These are phyloP conservation scores for Nycteola revayana DNA, from an alignment of 2,888 invertebrate species.

Conservation along the genomic window DNA sequence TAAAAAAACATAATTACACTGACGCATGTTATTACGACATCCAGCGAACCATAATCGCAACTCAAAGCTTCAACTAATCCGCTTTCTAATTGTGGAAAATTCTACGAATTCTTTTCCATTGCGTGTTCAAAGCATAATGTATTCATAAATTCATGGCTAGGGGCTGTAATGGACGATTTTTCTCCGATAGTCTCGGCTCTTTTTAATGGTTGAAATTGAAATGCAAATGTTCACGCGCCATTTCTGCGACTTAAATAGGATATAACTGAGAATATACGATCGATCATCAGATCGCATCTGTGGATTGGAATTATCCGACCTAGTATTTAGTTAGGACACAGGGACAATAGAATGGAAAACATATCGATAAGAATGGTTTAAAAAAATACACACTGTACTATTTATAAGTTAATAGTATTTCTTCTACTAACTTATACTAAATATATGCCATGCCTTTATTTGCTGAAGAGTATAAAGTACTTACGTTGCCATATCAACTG, in stretches of 20 bases:
- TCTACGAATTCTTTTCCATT: conserved; percentile 13
- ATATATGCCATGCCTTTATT: too few relatives aligned
- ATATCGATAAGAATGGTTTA: too few relatives aligned
- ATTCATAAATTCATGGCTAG: conserved; percentile 53
- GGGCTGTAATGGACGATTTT: conserved; percentile 42
- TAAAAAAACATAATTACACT: too few relatives aligned
- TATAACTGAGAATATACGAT: conserved; percentile 15
- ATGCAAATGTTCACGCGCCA: conserved; percentile 42
- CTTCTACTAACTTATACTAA: too few relatives aligned
- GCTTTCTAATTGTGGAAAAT: background rate
- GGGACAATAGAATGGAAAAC: too few relatives aligned
- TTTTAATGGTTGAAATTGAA: conserved; percentile 49
- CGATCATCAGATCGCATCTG: conserved; percentile 17
- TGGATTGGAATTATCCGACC: conserved; percentile 7
- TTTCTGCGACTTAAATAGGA: conserved; percentile 21
- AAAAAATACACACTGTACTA: too few relatives aligned
- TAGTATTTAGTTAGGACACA: background rate
- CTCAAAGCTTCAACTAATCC: too few relatives aligned
- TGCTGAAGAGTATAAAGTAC: too few relatives aligned
- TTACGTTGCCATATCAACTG: too few relatives aligned
- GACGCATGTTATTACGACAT: too few relatives aligned
- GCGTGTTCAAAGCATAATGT: conserved; percentile 41
- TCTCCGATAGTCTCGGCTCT: conserved; percentile 43
- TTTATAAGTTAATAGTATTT: too few relatives aligned
- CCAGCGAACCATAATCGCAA: too few relatives aligned